These are phyloP conservation scores for Melanotaenia nigrans DNA, from an alignment of 2,797 vertebrate genomes.

Conservation along the genomic window DNA sequence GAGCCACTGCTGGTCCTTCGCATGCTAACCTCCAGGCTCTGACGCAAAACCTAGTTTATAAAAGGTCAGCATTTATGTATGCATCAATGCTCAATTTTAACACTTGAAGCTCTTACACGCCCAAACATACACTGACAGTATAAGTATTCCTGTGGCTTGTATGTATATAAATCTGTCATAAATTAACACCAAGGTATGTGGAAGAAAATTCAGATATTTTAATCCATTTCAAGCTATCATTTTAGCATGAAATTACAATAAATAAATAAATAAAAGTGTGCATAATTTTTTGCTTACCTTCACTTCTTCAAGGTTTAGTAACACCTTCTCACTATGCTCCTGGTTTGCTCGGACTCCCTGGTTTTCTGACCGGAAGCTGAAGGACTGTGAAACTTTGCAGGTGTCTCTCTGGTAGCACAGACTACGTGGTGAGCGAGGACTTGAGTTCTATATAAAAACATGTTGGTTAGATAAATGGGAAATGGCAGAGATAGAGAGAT, in stretches of 20 bases:
- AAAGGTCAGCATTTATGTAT: slow-evolving; percentile 47
- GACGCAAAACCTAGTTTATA: slow-evolving; percentile 83
- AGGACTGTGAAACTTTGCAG: slow-evolving; percentile 58
- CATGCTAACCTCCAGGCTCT: slow-evolving; percentile 85
- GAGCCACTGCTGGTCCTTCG: slow-evolving; percentile 76
- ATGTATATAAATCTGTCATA: slow-evolving; percentile 1
- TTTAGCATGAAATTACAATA: background rate
- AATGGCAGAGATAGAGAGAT: slow-evolving; percentile 56
- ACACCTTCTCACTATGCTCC: slow-evolving; percentile 79
- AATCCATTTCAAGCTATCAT: background rate
- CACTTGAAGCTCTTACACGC: slow-evolving; percentile 1
- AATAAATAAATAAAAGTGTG: background rate
- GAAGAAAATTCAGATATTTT: slow-evolving; percentile 19
- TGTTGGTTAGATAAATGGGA: slow-evolving; percentile 34
- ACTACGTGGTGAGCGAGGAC: slow-evolving; percentile 57
- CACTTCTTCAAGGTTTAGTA: slow-evolving; percentile 85
- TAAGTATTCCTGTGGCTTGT: slow-evolving; percentile 21
- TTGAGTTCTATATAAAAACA: slow-evolving; percentile 61
- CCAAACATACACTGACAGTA: slow-evolving; percentile 19
- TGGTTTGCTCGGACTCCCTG: slow-evolving; percentile 52
- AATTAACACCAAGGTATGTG: slow-evolving; percentile 28
- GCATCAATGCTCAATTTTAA: slow-evolving; percentile 13
- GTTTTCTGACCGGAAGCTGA: slow-evolving; percentile 59
- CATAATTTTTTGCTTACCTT: slow-evolving; percentile 76
- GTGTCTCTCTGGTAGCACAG: slow-evolving; percentile 54